Evolutionary conservation across 37 sponge, comb jelly and placozoan genomes (phyloP).

Genomic region (Halichondria panicea): DNA sequence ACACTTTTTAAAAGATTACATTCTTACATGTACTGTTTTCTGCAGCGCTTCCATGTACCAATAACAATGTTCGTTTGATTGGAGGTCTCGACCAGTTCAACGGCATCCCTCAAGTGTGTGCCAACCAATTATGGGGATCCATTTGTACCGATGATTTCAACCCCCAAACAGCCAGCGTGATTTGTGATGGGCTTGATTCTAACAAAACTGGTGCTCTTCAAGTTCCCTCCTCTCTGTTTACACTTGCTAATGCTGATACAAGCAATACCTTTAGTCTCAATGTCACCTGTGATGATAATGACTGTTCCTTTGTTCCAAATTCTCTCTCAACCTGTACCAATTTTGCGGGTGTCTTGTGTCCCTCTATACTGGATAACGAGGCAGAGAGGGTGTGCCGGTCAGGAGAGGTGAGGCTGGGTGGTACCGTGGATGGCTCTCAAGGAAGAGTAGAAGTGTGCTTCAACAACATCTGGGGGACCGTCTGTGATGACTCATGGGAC

Average conservation of each 20-base stretch:
- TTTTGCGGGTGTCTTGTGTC: slow-evolving; percentile 13
- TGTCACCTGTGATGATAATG: not conserved
- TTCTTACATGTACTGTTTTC: not conserved
- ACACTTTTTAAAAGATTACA: not conserved
- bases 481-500: slow-evolving; percentile 48
- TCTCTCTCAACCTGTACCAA: not conserved
- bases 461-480: slow-evolving; percentile 40
- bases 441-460: slow-evolving; percentile 33
- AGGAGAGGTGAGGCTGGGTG: slow-evolving; percentile 9
- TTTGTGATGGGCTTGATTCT: not conserved
- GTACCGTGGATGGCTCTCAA: not conserved
- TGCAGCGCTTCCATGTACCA: slow-evolving; percentile 20
- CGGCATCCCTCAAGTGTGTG: slow-evolving; percentile 8
- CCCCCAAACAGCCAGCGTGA: not conserved
- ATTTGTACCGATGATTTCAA: slow-evolving; percentile 6
- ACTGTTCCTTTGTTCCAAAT: not conserved
- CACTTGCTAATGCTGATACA: not conserved
- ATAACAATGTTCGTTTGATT: not conserved
- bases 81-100: not conserved
- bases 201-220: not conserved
- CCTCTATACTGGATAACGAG: not conserved
- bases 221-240: not conserved
- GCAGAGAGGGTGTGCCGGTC: not conserved
- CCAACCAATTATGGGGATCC: not conserved
- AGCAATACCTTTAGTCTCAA: not conserved